These are phyloP conservation scores for Andrena chrysosceles DNA, from an alignment of 2,888 invertebrate genomes.

Conservation along the genomic window DNA sequence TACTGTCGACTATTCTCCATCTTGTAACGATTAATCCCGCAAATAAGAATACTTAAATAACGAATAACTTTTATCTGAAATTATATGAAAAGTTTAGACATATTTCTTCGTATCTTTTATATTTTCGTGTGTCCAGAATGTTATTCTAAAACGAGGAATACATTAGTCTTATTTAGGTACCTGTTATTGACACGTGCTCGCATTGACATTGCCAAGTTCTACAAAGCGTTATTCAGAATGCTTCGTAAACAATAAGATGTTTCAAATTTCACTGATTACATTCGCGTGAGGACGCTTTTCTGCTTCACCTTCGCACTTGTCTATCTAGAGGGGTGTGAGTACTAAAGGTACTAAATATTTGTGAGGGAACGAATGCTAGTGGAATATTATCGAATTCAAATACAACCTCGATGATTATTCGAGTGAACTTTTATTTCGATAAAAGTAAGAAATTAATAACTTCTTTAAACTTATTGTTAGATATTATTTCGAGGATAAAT, in stretches of 20 bases:
- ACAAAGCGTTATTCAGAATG: background rate
- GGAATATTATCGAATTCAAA: no score
- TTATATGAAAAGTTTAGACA: background rate
- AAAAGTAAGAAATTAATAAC: no score
- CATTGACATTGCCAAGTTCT: slow-evolving; percentile 4
- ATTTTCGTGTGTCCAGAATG: background rate
- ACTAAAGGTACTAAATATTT: no score
- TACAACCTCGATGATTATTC: no score
- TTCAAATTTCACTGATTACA: background rate
- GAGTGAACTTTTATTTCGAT: no score
- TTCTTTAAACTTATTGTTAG: no score
- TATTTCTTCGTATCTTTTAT: background rate
- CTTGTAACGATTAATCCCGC: background rate
- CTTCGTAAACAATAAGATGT: slow-evolving; percentile 4
- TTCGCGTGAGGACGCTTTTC: background rate
- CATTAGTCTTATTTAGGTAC: background rate
- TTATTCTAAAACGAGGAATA: background rate
- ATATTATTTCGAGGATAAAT: background rate
- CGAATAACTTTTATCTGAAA: background rate
- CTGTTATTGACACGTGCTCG: background rate
- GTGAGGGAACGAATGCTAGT: no score
- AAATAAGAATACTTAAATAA: background rate
- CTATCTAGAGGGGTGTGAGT: no score
- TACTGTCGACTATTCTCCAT: slow-evolving; percentile 30
- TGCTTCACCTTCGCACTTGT: background rate